Conservation (phyloP, 1,140 invertebrate species). For the Drosophila prosaltans region DNA sequence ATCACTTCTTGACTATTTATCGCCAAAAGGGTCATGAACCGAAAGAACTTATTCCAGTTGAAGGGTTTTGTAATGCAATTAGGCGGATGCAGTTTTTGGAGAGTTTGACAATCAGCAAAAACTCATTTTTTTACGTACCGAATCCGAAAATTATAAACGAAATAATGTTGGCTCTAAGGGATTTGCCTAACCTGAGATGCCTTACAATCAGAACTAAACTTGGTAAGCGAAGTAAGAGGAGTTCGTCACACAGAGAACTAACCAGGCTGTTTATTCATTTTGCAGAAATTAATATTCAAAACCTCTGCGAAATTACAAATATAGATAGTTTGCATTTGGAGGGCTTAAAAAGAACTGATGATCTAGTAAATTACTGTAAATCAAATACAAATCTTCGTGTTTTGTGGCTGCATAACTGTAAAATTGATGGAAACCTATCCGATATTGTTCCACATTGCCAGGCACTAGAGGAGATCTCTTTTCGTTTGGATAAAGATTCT, state of each 20-base stretch:
- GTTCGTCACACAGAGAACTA: background rate
- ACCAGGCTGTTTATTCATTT: background rate
- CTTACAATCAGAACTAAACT: background rate
- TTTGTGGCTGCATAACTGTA: background rate
- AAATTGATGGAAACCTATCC: background rate
- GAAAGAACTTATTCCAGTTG: background rate
- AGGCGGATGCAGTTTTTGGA: background rate
- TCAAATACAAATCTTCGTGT: background rate
- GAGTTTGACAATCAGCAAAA: background rate
- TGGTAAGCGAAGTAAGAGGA: background rate
- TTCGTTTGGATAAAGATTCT: background rate
- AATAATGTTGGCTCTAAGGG: constrained; percentile 17
- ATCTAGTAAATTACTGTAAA: constrained; percentile 13
- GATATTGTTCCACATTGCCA: constrained; percentile 4
- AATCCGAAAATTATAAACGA: constrained; percentile 7
- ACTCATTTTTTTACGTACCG: constrained; percentile 4
- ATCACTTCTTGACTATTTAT: background rate
- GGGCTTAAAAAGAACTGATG: background rate
- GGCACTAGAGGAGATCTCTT: background rate
- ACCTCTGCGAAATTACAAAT: constrained; percentile 6
- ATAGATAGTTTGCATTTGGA: background rate
- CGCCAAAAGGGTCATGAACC: constrained; percentile 6
- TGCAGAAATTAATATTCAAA: background rate
- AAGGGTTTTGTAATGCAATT: background rate
- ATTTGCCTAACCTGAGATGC: background rate